Percentiles rank a stretch among this genome's conserved stretches.
Evolutionary conservation across 2,797 vertebrate genomes (phyloP).

Genomic region (Eurystomus glaucurus): DNA sequence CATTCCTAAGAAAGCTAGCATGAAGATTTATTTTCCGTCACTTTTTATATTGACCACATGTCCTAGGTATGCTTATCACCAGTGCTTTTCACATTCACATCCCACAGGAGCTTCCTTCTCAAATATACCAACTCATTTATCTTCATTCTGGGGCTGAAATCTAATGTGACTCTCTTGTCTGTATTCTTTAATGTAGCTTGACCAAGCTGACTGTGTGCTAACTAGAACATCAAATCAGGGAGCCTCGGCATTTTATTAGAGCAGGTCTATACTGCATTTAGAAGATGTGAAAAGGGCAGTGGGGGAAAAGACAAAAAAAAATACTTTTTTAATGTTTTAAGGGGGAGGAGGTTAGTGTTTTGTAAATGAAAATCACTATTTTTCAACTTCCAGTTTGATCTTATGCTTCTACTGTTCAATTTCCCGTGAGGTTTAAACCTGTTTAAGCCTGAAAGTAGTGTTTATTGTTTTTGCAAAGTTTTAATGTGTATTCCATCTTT

Average conservation of each 20-base stretch:
- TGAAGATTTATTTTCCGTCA: slow-evolving; percentile 55
- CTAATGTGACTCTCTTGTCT: slow-evolving; percentile 72
- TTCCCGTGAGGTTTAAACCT: background rate
- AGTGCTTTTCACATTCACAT: slow-evolving; percentile 60
- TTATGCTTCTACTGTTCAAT: background rate
- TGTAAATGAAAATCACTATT: background rate
- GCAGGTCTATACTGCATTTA: background rate
- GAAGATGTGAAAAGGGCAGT: background rate
- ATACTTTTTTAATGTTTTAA: accelerated
- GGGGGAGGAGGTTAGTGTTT: accelerated
- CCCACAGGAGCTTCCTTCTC: slow-evolving; percentile 49
- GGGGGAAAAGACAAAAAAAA: background rate
- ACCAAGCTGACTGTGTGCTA: slow-evolving; percentile 68
- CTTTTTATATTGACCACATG: slow-evolving; percentile 27
- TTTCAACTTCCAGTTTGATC: background rate
- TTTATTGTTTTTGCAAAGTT: background rate
- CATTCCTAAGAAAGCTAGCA: background rate
- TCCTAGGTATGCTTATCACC: background rate
- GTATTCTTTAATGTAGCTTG: slow-evolving; percentile 58
- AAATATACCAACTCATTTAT: slow-evolving; percentile 77
- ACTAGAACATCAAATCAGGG: slow-evolving; percentile 63
- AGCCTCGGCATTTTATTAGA: slow-evolving; percentile 65
- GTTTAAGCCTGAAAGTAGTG: background rate
- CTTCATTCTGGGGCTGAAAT: slow-evolving; percentile 81
- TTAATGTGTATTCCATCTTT: background rate